Base-by-base conservation (phyloP, 2,113 vertebrate genomes). In the Neoarius graeffei region DNA sequence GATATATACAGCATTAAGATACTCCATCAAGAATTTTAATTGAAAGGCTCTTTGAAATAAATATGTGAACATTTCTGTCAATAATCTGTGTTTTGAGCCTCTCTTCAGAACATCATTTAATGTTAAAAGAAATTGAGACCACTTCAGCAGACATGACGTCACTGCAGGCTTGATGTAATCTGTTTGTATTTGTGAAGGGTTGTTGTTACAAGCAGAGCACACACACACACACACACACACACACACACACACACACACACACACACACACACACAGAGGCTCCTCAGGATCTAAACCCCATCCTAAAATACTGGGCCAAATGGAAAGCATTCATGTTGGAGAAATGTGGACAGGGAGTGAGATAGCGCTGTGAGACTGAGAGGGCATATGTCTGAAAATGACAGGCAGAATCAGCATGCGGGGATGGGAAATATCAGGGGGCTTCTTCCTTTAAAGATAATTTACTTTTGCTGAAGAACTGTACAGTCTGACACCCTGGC, bases 381-480 rank as follows among this genome's bases (percentile, higher is more conserved):
- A 81, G 79, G 67, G 48, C 84, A 85, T 35, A 60, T 52, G 82
- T 88, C 81, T 89, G 74, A 85, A 90, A 79, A 87, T 86, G 88
- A 89, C 87, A 91, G 67, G 8, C 83, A 80, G 89, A 86, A 89
- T 88, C 84, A 86, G 82, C 85, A 81, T 81, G 71, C 67, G 56
- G 56, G 52, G 79, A 85, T n/a, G 59, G 64, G 73, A 90, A 90
- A 88, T 88, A 89, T 87, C 88, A 89, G 62, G 73, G 77, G 89
- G 69, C 54, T 90, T 48, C 83, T 86, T 88, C 79, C 89, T 90
- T 85, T 85, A 87, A 90, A 92, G 59, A 89, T 90, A 90, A 86
- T 91, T 90, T 90, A 85, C 86, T 91, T 90, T 84, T 91, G 79
- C 81, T 86, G 64, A 88, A 74, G 42, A 88, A 85, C 81, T 88